Percentiles rank a stretch among this genome's conserved stretches.
phyloP scores from a whole-genome alignment of 1,140 invertebrate genomes.

The Bombus huntii region DNA sequence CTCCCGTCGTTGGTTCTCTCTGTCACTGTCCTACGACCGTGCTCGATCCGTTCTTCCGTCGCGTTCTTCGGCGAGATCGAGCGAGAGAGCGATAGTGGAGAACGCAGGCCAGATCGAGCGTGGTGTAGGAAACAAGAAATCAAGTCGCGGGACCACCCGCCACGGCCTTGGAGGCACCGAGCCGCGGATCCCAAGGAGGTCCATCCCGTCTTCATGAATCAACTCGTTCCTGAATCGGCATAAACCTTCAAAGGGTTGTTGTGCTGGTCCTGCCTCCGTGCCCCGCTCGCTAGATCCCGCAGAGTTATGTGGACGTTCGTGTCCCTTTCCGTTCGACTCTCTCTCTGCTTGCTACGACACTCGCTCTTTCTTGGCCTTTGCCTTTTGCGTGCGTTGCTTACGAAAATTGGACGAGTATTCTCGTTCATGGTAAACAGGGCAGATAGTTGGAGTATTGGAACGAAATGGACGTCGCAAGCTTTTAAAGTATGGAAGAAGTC shows the following conservation, averaged over 20 bases:
- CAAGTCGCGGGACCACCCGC: conserved; percentile 82
- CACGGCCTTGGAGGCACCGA: conserved; percentile 77
- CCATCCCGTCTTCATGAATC: conserved; percentile 83
- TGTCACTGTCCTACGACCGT: conserved; percentile 32
- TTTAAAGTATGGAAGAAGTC: no score
- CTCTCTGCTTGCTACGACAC: neutral
- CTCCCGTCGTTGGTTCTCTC: conserved; percentile 12
- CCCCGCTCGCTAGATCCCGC: conserved; percentile 59
- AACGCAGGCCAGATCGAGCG: conserved; percentile 64
- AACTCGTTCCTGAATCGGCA: conserved; percentile 81
- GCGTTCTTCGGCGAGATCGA: neutral
- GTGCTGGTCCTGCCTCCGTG: conserved; percentile 44
- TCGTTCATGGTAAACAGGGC: neutral
- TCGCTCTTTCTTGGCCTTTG: neutral
- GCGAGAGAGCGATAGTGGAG: neutral
- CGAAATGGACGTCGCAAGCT: no score
- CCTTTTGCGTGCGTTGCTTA: neutral
- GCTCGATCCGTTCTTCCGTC: neutral
- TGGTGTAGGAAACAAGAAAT: conserved; percentile 82
- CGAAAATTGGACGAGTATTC: conserved; percentile 17
- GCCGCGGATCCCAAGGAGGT: conserved; percentile 81
- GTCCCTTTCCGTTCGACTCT: conserved; percentile 57
- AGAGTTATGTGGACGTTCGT: conserved; percentile 72
- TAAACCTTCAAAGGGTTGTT: conserved; percentile 77
- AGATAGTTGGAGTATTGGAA: no score